A percentile compares a stretch with the other conserved stretches of the same genome.
These are phyloP conservation scores for Coenonympha glycerion DNA, from an alignment of 2,888 invertebrate species.

Conservation along the genomic window DNA sequence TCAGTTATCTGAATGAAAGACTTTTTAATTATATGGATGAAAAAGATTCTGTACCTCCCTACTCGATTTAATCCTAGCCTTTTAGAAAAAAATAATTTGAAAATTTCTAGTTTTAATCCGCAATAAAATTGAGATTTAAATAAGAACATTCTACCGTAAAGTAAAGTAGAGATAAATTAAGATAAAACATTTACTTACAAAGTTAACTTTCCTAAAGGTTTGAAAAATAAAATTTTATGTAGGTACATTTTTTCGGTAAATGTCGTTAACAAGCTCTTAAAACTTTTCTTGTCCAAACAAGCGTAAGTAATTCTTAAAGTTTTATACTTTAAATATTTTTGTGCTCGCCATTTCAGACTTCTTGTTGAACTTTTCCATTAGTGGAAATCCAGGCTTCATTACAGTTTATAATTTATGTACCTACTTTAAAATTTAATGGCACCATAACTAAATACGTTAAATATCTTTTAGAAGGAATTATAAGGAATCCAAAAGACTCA, in stretches of 20 bases:
- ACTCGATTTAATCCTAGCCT: too few relatives aligned
- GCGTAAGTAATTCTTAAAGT: neutral
- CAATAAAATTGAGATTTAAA: too few relatives aligned
- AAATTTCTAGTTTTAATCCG: too few relatives aligned
- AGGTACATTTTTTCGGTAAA: neutral
- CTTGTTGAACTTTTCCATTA: conserved; percentile 1
- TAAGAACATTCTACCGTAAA: too few relatives aligned
- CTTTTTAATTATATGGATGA: too few relatives aligned
- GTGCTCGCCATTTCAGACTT: neutral
- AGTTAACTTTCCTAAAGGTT: neutral
- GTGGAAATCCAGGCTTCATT: neutral
- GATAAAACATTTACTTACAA: too few relatives aligned
- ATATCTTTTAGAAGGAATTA: neutral
- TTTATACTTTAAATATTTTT: conserved; percentile 3
- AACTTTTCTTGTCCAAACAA: neutral
- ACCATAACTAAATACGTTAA: neutral
- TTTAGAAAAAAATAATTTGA: too few relatives aligned
- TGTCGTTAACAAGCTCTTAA: neutral
- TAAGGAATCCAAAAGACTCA: too few relatives aligned
- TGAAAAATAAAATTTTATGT: neutral
- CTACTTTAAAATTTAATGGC: neutral
- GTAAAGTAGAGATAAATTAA: too few relatives aligned
- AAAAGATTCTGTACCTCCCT: too few relatives aligned
- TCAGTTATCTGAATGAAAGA: too few relatives aligned
- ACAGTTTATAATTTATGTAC: neutral